Evolutionary conservation across 2,797 vertebrate species (phyloP), one percentile per base, ranked within the genome.

Genomic region (Falco rusticolus): DNA sequence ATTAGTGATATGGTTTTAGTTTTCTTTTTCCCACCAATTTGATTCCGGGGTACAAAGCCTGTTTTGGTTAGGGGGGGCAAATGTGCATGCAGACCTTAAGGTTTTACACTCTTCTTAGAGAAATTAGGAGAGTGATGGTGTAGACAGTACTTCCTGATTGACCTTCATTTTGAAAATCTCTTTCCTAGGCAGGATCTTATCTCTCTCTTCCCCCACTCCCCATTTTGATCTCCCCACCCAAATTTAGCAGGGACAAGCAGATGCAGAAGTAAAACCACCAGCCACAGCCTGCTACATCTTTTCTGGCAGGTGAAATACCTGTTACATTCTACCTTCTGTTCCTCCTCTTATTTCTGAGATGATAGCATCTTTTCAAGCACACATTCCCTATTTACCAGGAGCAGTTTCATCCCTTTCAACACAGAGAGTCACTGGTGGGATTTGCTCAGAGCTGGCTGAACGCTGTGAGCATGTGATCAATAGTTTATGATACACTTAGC

Each of bases 381-480:
- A 21, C 2, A 5, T 78, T 80, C 18, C 12, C 20, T 86, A 16
- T 87, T 76, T 87, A 57, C 34, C 34, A 51, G 51, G 19, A 65
- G 26, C 22, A 53, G 25, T 57, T 83, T 68, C n/a, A 84, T 78
- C 56, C 43, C 22, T 84, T 88, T 94, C 41, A 57, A 39, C 17
- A 14, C 24, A 45, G 20, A 43, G 6, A 77, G 41, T 53, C 39
- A 57, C 57, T 76, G 61, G 21, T 69, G 74, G 59, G 57, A 79
- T 94, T 94, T 78, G 29, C 72, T 87, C 37, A 56, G 75, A 93
- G 78, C 41, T 94, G 65, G 64, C 69, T 89, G 66, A 90, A 66
- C 6, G 1, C 41, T 70, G 31, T 72, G 20, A 47, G 29, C 45
- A 71, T 64, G 64, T 57, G 54, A 83, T 64, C 53, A 71, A 82